Conservation (phyloP, 2,888 invertebrate genomes). For the Eupithecia exiguata region DNA sequence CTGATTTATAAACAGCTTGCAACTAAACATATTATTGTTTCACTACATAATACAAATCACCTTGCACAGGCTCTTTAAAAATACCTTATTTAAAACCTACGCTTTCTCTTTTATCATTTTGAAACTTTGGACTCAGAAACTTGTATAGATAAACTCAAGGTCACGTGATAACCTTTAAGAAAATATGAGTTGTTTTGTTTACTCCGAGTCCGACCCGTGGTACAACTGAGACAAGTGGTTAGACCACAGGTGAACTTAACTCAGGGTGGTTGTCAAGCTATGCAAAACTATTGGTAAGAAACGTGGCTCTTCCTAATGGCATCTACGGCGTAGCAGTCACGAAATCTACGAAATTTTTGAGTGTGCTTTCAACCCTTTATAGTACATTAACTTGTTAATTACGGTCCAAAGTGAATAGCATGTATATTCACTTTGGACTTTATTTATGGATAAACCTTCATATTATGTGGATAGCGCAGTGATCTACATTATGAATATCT, state of each 20-base stretch:
- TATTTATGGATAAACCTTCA: no score
- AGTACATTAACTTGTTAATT: neutral
- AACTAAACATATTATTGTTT: neutral
- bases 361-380: neutral
- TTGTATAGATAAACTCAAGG: conserved; percentile 19
- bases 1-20: neutral
- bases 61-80: neutral
- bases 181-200: conserved; percentile 14
- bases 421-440: no score
- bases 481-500: no score
- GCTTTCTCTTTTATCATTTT: conserved; percentile 8
- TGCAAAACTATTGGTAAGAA: neutral
- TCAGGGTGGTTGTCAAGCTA: neutral
- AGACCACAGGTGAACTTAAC: neutral
- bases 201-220: conserved; percentile 4
- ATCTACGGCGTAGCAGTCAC: conserved; percentile 31
- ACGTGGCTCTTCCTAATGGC: conserved; percentile 7
- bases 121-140: conserved; percentile 22
- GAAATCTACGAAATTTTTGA: conserved; percentile 13
- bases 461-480: no score
- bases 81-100: neutral
- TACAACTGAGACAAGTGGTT: neutral
- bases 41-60: neutral
- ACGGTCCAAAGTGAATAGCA: neutral
- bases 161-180: conserved; percentile 26